phyloP scores from a whole-genome alignment of 2,888 invertebrate species.

The Sinodicranocentrus sp. region DNA sequence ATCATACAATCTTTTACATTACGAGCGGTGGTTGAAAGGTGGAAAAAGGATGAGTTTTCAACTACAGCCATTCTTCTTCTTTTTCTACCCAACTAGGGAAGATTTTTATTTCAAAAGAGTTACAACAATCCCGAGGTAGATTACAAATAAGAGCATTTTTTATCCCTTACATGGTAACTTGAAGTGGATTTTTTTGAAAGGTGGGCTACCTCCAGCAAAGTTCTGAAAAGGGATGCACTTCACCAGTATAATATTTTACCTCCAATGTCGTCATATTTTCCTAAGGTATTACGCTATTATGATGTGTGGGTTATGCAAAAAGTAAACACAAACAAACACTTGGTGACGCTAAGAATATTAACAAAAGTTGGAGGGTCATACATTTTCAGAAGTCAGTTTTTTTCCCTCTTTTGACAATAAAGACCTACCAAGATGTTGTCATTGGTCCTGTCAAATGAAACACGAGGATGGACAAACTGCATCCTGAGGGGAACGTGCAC shows the following conservation, averaged over 20 bases:
- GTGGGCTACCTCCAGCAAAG: no score
- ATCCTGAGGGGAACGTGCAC: neutral
- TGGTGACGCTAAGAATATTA: slow-evolving; percentile 10
- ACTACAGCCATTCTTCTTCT: neutral
- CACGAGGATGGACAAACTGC: neutral
- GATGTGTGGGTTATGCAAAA: no score
- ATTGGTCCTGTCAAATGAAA: slow-evolving; percentile 33
- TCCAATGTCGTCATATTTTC: no score
- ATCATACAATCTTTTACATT: no score
- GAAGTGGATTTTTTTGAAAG: neutral
- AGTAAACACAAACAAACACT: neutral
- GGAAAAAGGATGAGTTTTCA: slow-evolving; percentile 6
- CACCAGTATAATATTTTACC: no score
- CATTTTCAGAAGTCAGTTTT: slow-evolving; percentile 20
- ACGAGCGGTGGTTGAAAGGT: no score
- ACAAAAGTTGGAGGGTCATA: slow-evolving; percentile 3
- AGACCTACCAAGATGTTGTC: slow-evolving; percentile 55
- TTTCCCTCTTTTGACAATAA: slow-evolving; percentile 20
- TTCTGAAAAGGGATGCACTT: no score
- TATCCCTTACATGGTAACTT: slow-evolving; percentile 43
- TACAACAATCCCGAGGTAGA: neutral
- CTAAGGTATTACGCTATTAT: no score
- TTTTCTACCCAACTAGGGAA: neutral
- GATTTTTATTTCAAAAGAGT: slow-evolving; percentile 13
- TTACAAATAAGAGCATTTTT: slow-evolving; percentile 22